A percentile compares a stretch with the other conserved stretches of the same genome.
Conservation (phyloP, 2,113 vertebrate species). For the Silurus meridionalis region DNA sequence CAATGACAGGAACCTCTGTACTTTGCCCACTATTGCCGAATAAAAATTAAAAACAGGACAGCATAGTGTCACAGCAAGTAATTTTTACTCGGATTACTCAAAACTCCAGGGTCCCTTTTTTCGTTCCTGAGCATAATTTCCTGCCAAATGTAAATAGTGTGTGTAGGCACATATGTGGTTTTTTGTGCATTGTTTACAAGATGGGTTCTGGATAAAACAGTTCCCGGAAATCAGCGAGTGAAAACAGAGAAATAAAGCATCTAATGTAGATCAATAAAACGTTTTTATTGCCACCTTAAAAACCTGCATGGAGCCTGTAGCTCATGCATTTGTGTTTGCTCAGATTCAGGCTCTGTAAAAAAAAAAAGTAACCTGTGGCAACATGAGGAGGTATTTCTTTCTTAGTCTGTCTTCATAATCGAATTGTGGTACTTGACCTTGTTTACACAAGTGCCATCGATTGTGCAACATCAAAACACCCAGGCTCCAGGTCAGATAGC, state of each 20-base stretch:
- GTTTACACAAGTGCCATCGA: constrained; percentile 25
- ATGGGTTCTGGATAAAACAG: neutral
- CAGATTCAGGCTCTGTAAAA: neutral
- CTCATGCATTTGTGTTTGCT: neutral
- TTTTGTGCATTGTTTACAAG: neutral
- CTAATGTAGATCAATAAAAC: neutral
- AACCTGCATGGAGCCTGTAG: neutral
- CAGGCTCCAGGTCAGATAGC: neutral
- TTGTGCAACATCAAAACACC: constrained; percentile 23
- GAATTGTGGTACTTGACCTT: neutral
- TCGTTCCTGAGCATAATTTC: too few species aligned
- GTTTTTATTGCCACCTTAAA: neutral
- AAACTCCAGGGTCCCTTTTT: too few species aligned
- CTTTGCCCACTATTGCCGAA: too few species aligned
- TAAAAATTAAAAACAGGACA: too few species aligned
- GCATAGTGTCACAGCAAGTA: too few species aligned
- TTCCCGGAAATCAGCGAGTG: neutral
- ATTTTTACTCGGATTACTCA: too few species aligned
- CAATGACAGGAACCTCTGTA: too few species aligned
- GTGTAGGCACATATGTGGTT: too few species aligned
- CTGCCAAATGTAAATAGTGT: too few species aligned
- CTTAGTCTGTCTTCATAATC: neutral
- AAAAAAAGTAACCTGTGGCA: neutral
- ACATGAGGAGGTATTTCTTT: neutral
- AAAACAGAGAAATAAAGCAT: neutral